Percentiles rank a stretch among this genome's conserved stretches.
Evolutionary conservation across 2,888 invertebrate species (phyloP).

Genomic region (Aromia moschata): DNA sequence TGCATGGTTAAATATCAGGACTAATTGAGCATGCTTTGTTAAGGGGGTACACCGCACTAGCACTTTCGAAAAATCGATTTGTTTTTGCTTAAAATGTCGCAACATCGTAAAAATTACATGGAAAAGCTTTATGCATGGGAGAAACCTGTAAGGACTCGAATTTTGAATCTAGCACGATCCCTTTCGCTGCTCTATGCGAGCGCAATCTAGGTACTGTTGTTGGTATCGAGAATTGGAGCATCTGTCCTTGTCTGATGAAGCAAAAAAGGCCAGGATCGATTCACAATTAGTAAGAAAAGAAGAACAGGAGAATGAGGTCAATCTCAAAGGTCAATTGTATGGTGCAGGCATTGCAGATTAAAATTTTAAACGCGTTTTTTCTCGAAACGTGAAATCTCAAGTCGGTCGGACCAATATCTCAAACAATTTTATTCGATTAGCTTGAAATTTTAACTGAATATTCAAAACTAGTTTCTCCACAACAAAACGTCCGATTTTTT

Average conservation of each 20-base stretch:
- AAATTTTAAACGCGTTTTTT: not conserved
- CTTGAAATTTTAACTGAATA: not conserved
- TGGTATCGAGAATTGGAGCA: no score
- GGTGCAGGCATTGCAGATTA: slow-evolving; percentile 8
- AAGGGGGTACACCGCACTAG: not conserved
- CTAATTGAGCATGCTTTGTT: not conserved
- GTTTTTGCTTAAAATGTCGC: not conserved
- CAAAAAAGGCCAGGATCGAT: no score
- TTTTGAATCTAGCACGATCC: not conserved
- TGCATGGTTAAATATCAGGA: no score
- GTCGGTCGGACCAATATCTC: not conserved
- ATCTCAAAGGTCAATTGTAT: no score
- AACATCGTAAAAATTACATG: not conserved
- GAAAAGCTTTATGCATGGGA: not conserved
- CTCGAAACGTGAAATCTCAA: not conserved
- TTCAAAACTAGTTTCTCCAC: not conserved
- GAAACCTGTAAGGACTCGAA: not conserved
- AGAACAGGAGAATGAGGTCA: no score
- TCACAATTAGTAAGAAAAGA: no score
- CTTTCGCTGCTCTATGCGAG: not conserved
- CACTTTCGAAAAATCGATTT: not conserved
- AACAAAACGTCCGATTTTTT: not conserved
- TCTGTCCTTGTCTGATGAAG: no score
- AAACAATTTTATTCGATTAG: not conserved
- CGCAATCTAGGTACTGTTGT: no score